Conservation (phyloP, 2,797 vertebrate species). For the Falco berigora region DNA sequence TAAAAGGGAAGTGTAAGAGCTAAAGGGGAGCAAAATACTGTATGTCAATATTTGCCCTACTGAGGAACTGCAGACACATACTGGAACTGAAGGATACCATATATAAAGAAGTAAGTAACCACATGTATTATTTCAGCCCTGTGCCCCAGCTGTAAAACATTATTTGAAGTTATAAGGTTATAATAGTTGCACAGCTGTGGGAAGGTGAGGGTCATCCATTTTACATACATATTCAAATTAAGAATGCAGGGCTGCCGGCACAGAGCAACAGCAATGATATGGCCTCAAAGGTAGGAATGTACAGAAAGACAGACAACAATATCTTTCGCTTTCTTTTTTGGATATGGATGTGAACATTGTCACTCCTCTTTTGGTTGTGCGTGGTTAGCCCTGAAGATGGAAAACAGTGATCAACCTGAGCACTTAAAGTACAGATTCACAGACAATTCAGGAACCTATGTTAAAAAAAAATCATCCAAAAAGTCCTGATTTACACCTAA, state of each 20-base stretch:
- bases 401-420: background rate
- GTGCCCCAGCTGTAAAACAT: slow-evolving; percentile 68
- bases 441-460: background rate
- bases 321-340: background rate
- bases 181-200: slow-evolving; percentile 64
- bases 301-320: slow-evolving; percentile 27
- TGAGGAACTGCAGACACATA: slow-evolving; percentile 61
- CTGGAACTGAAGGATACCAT: slow-evolving; percentile 63
- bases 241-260: slow-evolving; percentile 60
- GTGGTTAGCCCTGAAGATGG: background rate
- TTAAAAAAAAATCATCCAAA: background rate
- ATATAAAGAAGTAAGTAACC: slow-evolving; percentile 53
- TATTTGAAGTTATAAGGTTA: slow-evolving; percentile 69
- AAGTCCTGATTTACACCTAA: background rate
- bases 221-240: slow-evolving; percentile 72
- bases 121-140: slow-evolving; percentile 65
- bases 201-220: slow-evolving; percentile 60
- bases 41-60: slow-evolving; percentile 63
- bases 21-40: slow-evolving; percentile 57
- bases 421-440: background rate
- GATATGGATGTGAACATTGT: background rate
- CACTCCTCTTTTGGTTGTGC: background rate
- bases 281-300: slow-evolving; percentile 49
- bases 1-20: slow-evolving; percentile 55
- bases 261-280: slow-evolving; percentile 30